Evolutionary conservation across 2,888 invertebrate species (phyloP), one percentile per base, ranked within the genome.

Genomic region (Heteromyza rotundicornis): DNA sequence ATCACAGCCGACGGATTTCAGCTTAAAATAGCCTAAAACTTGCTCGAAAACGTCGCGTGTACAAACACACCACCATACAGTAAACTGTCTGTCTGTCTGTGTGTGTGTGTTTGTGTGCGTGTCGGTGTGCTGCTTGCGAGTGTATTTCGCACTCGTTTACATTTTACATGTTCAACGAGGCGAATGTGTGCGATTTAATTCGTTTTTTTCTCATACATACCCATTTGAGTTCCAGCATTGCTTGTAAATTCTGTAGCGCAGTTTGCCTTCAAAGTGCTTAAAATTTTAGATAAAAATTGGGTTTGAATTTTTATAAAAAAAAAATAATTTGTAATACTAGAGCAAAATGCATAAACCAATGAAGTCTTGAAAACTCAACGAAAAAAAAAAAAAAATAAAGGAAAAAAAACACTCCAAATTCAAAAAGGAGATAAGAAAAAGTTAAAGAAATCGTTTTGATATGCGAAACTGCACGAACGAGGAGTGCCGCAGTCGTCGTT

Each of bases 71-170:
- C 5, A 5, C 10, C 27, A 27, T 10, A 27, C 5, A 27, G 27
- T 27, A 27, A n/a, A n/a, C n/a, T n/a, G n/a, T n/a, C n/a, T n/a
- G n/a, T 8, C 19, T 20, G 47, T 47, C 1, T 17, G 52, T 27
- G 52, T 52, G n/a, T 52, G 52, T 52, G 52, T 52, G 52, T 52
- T 27, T n/a, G n/a, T n/a, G n/a, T n/a, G n/a, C n/a, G n/a, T n/a
- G n/a, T n/a, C n/a, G n/a, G n/a, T n/a, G n/a, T n/a, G n/a, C n/a
- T n/a, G n/a, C n/a, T n/a, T n/a, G n/a, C n/a, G n/a, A n/a, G n/a
- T n/a, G n/a, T 50, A 10, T 27, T 12, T 2, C 2, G 32, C 32
- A 16, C n/a, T 14, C 17, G 52, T 12, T 27, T 16, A 3, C 17
- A 16, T 52, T 47, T 17, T 5, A 47, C 14, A 27, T 47, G 47